phyloP scores from a whole-genome alignment of 2,888 invertebrate genomes.

The Drosophila infuscata region DNA sequence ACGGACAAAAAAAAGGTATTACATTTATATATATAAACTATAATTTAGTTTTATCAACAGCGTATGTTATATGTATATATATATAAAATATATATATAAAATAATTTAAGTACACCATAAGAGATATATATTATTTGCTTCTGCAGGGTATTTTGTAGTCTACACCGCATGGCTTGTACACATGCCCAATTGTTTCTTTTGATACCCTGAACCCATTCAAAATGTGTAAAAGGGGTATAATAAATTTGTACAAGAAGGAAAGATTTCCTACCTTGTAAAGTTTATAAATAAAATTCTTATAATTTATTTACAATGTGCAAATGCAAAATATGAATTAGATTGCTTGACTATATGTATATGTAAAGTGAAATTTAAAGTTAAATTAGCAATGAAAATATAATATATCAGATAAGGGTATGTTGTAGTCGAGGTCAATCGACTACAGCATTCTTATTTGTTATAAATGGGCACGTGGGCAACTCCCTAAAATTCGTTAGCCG shows the following conservation, averaged over 20 bases:
- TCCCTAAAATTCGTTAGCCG: conserved; percentile 71
- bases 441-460: not conserved
- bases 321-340: no score
- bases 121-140: not conserved
- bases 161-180: not conserved
- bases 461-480: conserved; percentile 51
- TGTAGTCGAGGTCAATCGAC: not conserved
- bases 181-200: conserved; percentile 24
- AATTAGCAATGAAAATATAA: not conserved
- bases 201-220: conserved; percentile 1
- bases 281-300: not conserved
- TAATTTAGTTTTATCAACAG: not conserved
- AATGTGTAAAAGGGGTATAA: not conserved
- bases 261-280: not conserved
- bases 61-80: not conserved
- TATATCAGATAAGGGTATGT: not conserved
- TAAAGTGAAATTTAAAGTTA: not conserved
- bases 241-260: not conserved
- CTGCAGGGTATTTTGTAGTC: conserved; percentile 7
- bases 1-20: not conserved
- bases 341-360: not conserved
- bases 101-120: not conserved
- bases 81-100: not conserved
- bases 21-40: not conserved
- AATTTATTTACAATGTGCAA: no score